A percentile compares a stretch with the other conserved stretches of the same genome.
Evolutionary conservation across 2,888 invertebrate genomes (phyloP).

Genomic region (Sepioteuthis lessoniana): DNA sequence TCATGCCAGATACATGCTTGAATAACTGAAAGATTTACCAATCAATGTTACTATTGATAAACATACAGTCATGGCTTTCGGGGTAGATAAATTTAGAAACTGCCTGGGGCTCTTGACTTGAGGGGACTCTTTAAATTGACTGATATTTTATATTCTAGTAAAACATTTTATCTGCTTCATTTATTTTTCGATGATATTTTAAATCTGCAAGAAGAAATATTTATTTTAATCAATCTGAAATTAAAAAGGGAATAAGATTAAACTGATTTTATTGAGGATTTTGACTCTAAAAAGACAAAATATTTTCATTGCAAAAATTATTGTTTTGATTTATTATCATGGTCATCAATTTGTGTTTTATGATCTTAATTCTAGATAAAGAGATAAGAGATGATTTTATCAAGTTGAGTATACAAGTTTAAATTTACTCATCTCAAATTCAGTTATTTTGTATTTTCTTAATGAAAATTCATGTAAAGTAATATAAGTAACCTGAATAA

Average conservation of each 20-base stretch:
- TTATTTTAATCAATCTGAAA: not conserved
- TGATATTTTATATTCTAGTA: not conserved
- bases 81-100: not conserved
- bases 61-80: not conserved
- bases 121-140: not conserved
- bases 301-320: too few species aligned
- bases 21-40: not conserved
- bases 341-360: too few species aligned
- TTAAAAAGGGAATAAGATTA: not conserved
- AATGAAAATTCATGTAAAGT: too few species aligned
- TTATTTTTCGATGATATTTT: not conserved
- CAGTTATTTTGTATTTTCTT: too few species aligned
- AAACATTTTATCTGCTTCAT: not conserved
- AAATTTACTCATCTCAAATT: too few species aligned
- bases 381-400: too few species aligned
- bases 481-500: too few species aligned
- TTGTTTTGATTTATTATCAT: too few species aligned
- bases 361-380: too few species aligned
- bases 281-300: not conserved
- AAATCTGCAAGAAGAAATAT: not conserved
- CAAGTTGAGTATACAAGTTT: too few species aligned
- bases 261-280: not conserved
- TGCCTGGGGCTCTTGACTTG: not conserved
- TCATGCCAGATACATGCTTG: not conserved
- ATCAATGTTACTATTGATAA: constrained; percentile 4